A percentile compares a stretch with the other conserved stretches of the same genome.
phyloP scores from a whole-genome alignment of 1,140 invertebrate species.

The Sweltsa coloradensis region DNA sequence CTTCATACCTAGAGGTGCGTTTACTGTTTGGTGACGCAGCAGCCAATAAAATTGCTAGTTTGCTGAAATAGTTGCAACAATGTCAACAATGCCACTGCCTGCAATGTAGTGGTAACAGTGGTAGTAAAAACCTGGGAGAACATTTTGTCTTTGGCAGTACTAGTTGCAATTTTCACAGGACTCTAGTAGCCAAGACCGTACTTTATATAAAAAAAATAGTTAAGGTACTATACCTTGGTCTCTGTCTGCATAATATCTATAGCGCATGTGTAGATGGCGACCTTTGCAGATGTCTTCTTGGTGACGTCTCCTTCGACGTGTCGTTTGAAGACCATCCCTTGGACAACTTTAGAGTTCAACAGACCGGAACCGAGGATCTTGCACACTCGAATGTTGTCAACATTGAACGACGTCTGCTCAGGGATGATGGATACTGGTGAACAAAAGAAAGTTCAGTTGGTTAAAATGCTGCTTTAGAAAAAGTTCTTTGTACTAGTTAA shows the following conservation, averaged over 20 bases:
- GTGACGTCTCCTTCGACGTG: constrained; percentile 89
- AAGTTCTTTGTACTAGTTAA: too few species aligned
- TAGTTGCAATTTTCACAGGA: not conserved
- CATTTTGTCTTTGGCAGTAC: not conserved
- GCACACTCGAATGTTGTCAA: constrained; percentile 94
- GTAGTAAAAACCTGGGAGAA: not conserved
- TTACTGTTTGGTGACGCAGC: too few species aligned
- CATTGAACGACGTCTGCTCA: constrained; percentile 83
- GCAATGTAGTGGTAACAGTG: too few species aligned
- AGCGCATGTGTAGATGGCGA: constrained; percentile 91
- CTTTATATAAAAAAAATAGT: not conserved
- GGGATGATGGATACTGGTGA: constrained; percentile 70
- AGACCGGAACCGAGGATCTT: constrained; percentile 83
- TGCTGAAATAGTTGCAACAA: too few species aligned
- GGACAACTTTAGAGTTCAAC: constrained; percentile 61
- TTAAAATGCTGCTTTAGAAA: too few species aligned
- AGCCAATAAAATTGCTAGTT: too few species aligned
- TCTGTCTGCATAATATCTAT: constrained; percentile 96
- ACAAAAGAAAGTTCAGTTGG: constrained; percentile 8
- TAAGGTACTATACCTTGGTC: constrained; percentile 58
- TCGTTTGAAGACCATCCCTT: constrained; percentile 97
- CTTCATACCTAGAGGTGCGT: too few species aligned
- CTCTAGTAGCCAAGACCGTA: not conserved
- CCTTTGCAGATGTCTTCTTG: constrained; percentile 63
- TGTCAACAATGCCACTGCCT: too few species aligned